phyloP scores from a whole-genome alignment of 2,113 vertebrate genomes.

The Rhegmatorhina hoffmannsi region DNA sequence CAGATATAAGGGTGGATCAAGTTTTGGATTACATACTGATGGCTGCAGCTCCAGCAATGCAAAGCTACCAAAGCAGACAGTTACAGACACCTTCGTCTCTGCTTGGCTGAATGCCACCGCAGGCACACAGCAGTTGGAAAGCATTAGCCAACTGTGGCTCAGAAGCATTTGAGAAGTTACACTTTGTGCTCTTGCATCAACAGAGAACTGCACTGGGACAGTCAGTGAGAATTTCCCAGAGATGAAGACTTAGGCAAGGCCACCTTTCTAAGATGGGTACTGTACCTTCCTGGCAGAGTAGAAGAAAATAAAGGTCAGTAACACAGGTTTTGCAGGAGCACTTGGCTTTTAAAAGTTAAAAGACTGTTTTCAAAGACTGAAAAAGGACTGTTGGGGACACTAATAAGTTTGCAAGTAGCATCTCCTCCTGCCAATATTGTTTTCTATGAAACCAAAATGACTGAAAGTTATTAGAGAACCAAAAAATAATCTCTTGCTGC shows the following conservation, averaged over 20 bases:
- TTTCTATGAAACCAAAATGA: background rate
- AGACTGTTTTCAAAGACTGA: background rate
- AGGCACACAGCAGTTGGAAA: background rate
- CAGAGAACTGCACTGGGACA: background rate
- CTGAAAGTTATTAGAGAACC: background rate
- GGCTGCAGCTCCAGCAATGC: background rate
- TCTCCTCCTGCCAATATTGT: background rate
- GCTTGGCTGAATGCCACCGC: background rate
- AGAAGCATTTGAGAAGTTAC: background rate
- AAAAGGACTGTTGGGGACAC: background rate
- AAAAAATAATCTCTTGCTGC: background rate
- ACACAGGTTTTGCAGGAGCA: background rate
- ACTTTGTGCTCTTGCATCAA: background rate
- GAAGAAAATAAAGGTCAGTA: background rate
- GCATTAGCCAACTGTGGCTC: background rate
- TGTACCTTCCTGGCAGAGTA: background rate
- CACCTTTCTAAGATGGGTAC: background rate
- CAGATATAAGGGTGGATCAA: background rate
- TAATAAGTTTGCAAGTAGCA: background rate
- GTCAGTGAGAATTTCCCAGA: background rate
- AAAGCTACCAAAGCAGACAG: background rate
- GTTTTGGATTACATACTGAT: background rate
- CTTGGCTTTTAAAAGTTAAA: background rate
- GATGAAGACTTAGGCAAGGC: background rate
- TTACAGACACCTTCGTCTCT: background rate